Evolutionary conservation across 2,797 vertebrate species (phyloP).

Genomic region (Rhyacichthys aspro): DNA sequence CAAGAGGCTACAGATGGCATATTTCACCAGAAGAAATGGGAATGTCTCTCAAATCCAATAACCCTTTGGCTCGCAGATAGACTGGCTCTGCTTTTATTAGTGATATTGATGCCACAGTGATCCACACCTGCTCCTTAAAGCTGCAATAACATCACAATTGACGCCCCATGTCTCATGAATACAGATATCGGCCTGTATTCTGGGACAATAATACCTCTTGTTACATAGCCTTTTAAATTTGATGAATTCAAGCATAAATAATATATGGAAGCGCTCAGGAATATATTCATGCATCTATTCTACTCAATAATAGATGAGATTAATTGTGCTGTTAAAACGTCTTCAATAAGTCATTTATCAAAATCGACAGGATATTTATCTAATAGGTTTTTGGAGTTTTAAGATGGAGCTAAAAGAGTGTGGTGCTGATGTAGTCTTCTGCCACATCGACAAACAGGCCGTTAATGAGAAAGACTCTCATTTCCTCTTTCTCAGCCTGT

Average conservation of each 20-base stretch:
- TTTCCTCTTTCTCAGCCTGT: constrained; percentile 41
- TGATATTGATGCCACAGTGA: constrained; percentile 26
- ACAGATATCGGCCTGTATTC: constrained; percentile 3
- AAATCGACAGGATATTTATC: not conserved
- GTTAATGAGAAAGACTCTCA: constrained; percentile 54
- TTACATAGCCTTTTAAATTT: not conserved
- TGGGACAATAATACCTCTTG: not conserved
- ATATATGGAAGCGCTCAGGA: constrained; percentile 8
- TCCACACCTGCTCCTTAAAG: constrained; percentile 58
- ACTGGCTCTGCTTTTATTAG: constrained; percentile 12
- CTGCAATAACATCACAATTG: constrained; percentile 39
- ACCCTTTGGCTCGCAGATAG: constrained; percentile 5
- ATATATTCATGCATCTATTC: not conserved
- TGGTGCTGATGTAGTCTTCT: constrained; percentile 47
- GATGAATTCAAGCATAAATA: constrained; percentile 8
- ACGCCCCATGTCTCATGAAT: not conserved
- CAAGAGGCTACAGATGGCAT: constrained; percentile 23
- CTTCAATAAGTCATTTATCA: not conserved
- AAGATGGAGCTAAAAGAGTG: constrained; percentile 33
- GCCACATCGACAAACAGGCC: constrained; percentile 47
- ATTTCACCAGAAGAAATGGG: constrained; percentile 40
- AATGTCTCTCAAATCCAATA: constrained; percentile 41
- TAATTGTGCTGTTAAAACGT: constrained; percentile 5
- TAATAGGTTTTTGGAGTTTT: no score
- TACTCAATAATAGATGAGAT: constrained; percentile 10